Base-by-base conservation (phyloP, 2,113 vertebrate genomes). In the Sylvilagus bachmani region DNA sequence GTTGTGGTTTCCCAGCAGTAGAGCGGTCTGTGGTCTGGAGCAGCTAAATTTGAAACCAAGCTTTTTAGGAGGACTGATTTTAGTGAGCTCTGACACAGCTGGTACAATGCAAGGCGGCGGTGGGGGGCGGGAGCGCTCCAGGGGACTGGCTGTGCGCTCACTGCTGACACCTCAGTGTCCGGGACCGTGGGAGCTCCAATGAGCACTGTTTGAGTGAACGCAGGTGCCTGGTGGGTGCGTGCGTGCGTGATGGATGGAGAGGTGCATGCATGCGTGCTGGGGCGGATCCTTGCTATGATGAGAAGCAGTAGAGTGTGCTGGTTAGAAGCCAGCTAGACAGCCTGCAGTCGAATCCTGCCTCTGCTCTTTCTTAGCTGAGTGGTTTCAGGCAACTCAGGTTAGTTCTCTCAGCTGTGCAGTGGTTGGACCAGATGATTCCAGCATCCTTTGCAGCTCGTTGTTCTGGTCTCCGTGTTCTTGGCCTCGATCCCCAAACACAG, bases 1-100 rank as follows among this genome's bases (percentile, higher is more conserved):
- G 70, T 86, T 92, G 90, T 95, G 95, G 95, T 92, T 96, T 97
- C 61, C 93, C 90, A 89, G 82, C 36, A 95, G 19, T 66, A 38
- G 24, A 74, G 78, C 14, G 13, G 49, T 85, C 92, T 92, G 87
- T 92, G 96, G 92, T 90, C 82, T 74, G 53, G 31, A 70, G 86
- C 53, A 80, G 90, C 92, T 97, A n/a, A 71, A 75, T 89, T 70
- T 62, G 69, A 93, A 85, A 67, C 33, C 3, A 13, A 81, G 29
- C 69, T 93, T 96, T 89, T 78, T 82, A 89, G 82, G 93, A 86
- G 84, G 89, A 83, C 0, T 0, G 38, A 69, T 74, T 89, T 93
- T 86, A 67, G 82, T 17, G 55, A 94, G 66, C 78, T 74, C 69
- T 61, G 66, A 82, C 79, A 29, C 21, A 77, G 74, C 88, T 74